phyloP scores from a whole-genome alignment of 2,797 vertebrate species.

The Esox lucius region DNA sequence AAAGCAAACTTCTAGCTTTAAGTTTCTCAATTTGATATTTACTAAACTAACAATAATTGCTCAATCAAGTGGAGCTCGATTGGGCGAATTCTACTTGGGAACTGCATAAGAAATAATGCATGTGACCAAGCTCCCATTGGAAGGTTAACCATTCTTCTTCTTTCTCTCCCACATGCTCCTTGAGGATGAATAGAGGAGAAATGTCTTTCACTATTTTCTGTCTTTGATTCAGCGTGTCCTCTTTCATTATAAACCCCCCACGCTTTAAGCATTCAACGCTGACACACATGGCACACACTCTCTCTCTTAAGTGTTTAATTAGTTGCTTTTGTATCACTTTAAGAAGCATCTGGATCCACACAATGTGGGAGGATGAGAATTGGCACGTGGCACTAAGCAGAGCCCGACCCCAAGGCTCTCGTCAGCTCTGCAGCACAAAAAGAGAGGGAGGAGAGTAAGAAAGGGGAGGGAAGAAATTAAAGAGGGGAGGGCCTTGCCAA shows the following conservation, averaged over 20 bases:
- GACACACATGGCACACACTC: not conserved
- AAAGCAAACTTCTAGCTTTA: conserved; percentile 26
- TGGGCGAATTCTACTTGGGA: conserved; percentile 15
- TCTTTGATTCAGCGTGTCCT: conserved; percentile 22
- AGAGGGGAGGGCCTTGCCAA: conserved; percentile 4
- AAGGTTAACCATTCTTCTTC: conserved; percentile 51
- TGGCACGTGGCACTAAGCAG: conserved; percentile 34
- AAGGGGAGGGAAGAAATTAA: not conserved
- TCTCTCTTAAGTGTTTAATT: conserved; percentile 57
- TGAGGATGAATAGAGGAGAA: conserved; percentile 38
- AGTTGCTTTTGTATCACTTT: conserved; percentile 51
- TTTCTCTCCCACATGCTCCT: conserved; percentile 14
- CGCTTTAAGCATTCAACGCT: conserved; percentile 12
- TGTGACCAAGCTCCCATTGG: conserved; percentile 41
- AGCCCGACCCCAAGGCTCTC: conserved; percentile 17
- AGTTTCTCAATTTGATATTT: conserved; percentile 43
- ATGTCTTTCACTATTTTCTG: conserved; percentile 19
- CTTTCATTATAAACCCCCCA: conserved; percentile 9
- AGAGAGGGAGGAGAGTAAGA: not conserved
- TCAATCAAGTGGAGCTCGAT: conserved; percentile 31
- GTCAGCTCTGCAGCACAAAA: not conserved
- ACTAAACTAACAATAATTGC: conserved; percentile 42
- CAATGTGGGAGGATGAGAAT: conserved; percentile 50
- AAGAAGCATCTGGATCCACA: conserved; percentile 39
- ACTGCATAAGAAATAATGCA: conserved; percentile 44